phyloP scores from a whole-genome alignment of 2,797 vertebrate genomes.

The Schizopygopsis malacanthus region DNA sequence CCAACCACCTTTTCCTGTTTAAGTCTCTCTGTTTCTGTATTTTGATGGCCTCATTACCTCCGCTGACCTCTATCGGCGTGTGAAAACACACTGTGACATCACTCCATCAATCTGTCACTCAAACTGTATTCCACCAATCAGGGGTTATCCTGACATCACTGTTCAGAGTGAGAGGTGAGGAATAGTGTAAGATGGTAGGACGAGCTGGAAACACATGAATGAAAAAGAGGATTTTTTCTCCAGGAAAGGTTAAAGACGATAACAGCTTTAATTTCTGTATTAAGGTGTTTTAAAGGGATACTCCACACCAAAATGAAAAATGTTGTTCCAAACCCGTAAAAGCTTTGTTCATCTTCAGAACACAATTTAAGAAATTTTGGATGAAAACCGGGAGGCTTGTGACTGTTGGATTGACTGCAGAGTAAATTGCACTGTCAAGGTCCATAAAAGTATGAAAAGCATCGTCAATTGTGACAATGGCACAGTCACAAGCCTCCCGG shows the following conservation, averaged over 20 bases:
- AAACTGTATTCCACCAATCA: constrained; percentile 60
- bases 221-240: constrained; percentile 21
- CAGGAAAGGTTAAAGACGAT: background rate
- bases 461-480: no score
- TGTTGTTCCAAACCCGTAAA: no score
- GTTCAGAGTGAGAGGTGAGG: background rate
- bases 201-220: background rate
- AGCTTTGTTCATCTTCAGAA: no score
- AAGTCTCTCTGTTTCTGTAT: constrained; percentile 62
- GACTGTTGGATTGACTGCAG: no score
- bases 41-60: constrained; percentile 76
- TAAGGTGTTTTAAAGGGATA: background rate
- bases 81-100: constrained; percentile 68
- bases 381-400: no score
- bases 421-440: no score
- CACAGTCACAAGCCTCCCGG: no score
- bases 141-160: constrained; percentile 53
- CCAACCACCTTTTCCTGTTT: constrained; percentile 50
- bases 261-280: background rate
- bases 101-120: constrained; percentile 74
- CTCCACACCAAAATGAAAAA: no score
- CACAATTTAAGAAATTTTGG: no score
- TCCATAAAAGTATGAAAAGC: no score
- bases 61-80: constrained; percentile 61
- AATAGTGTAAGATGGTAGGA: constrained; percentile 32